phyloP scores from a whole-genome alignment of 2,113 vertebrate genomes.

The Naja naja region DNA sequence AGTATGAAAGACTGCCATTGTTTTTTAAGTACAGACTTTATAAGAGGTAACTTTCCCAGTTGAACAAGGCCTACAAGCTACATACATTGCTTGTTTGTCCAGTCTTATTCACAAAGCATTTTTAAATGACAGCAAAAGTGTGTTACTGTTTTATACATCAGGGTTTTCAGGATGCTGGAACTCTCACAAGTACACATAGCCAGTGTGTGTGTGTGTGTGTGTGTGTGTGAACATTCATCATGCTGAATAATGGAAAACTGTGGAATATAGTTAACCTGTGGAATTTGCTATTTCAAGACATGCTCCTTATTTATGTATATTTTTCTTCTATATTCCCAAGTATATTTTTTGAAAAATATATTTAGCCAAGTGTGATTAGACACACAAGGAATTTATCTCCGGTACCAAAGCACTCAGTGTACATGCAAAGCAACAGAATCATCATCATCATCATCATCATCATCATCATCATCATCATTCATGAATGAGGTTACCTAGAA shows the following conservation, averaged over 20 bases:
- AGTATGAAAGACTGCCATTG: neutral
- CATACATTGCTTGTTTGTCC: neutral
- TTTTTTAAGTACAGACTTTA: neutral
- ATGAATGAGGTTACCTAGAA: neutral
- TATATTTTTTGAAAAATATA: neutral
- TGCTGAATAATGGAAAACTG: neutral
- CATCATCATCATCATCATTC: neutral
- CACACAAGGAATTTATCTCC: neutral
- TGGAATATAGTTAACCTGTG: neutral
- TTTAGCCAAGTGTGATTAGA: neutral
- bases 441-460: neutral
- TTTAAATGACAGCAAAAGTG: neutral
- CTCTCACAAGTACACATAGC: neutral
- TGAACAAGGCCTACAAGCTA: neutral
- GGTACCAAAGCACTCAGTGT: neutral
- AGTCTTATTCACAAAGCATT: neutral
- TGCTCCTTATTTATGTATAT: neutral
- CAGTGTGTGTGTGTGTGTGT: no score
- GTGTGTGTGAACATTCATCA: neutral
- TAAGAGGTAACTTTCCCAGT: neutral
- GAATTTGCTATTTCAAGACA: neutral
- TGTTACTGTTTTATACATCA: neutral
- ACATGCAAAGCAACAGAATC: neutral
- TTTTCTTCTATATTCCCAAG: neutral
- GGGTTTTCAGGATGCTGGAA: neutral